These are phyloP conservation scores for Melitaea cinxia DNA, from an alignment of 1,140 invertebrate genomes.

Conservation along the genomic window DNA sequence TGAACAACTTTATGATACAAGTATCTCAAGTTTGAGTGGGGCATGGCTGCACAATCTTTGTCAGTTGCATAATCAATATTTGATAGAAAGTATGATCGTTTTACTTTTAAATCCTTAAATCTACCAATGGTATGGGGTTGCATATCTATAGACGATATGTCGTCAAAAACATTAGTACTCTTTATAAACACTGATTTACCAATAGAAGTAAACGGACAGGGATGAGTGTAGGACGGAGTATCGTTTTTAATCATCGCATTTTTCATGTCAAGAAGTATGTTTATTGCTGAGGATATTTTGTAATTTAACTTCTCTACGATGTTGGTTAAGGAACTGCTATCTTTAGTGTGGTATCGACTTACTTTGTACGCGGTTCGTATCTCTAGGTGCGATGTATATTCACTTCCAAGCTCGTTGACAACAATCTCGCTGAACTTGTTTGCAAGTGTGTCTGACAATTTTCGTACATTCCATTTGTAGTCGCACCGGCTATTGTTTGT, in stretches of 20 bases:
- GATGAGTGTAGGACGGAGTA: constrained; percentile 75
- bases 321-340: constrained; percentile 54
- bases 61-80: constrained; percentile 77
- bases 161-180: constrained; percentile 62
- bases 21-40: constrained; percentile 70
- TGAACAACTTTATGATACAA: constrained; percentile 76
- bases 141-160: constrained; percentile 49
- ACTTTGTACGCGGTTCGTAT: constrained; percentile 63
- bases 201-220: constrained; percentile 78
- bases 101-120: constrained; percentile 77
- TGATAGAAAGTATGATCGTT: constrained; percentile 75
- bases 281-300: constrained; percentile 67
- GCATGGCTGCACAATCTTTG: constrained; percentile 68
- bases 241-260: constrained; percentile 57
- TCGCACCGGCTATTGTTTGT: constrained; percentile 60
- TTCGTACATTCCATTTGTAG: constrained; percentile 60
- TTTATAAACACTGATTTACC: constrained; percentile 73
- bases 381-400: constrained; percentile 68
- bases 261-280: constrained; percentile 68
- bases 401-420: constrained; percentile 66
- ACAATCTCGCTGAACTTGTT: constrained; percentile 68
- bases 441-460: constrained; percentile 60
- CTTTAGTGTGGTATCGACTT: constrained; percentile 54
- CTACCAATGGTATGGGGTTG: constrained; percentile 63
- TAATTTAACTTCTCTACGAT: constrained; percentile 68